Evolutionary conservation across 2,113 vertebrate species (phyloP), one percentile per base, ranked within the genome.

Genomic region (Phrynocephalus versicolor): DNA sequence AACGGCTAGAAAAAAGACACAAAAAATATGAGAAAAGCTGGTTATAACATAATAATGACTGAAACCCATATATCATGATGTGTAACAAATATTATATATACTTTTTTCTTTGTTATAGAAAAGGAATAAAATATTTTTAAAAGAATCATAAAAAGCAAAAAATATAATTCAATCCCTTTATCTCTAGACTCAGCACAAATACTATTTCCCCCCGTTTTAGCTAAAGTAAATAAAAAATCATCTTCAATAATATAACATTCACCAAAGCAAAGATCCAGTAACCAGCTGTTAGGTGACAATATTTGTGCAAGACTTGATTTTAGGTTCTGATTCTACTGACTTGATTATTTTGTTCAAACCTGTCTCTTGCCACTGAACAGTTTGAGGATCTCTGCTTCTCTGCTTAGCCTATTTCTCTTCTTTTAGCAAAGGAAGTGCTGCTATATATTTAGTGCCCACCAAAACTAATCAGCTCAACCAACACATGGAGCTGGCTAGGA

Each of bases 191-290:
- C 86, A 89, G 33, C 33, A 74, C 27, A 86, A 65, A 94, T 58
- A 79, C 27, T 13, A 67, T 67, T 30, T 30, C 30, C 7, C 30
- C 7, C 69, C 84, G 84, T 88, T 91, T 93, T 92, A 91, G 85
- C 91, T 93, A 70, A 82, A 92, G 90, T 35, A 90, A 92, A 93
- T 92, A 92, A 94, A 94, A 88, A 89, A 90, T 94, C 86, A 92
- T 87, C 84, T 72, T 51, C 79, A 86, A 89, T 80, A 70, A 77
- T 77, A 87, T 89, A 94, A 92, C 72, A 89, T 93, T 89, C 92
- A 91, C 67, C 84, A 89, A 91, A 93, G 84, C 89, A 27, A 79
- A 91, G 67, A 35, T 23, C 76, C 67, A 92, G 87, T 78, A 89
- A 82, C 89, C 91, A 94, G 82, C 87, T 94, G 90, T 82, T 89